These are phyloP conservation scores for Sebastes baramenuke DNA, from an alignment of 2,797 vertebrate species.

Conservation along the genomic window DNA sequence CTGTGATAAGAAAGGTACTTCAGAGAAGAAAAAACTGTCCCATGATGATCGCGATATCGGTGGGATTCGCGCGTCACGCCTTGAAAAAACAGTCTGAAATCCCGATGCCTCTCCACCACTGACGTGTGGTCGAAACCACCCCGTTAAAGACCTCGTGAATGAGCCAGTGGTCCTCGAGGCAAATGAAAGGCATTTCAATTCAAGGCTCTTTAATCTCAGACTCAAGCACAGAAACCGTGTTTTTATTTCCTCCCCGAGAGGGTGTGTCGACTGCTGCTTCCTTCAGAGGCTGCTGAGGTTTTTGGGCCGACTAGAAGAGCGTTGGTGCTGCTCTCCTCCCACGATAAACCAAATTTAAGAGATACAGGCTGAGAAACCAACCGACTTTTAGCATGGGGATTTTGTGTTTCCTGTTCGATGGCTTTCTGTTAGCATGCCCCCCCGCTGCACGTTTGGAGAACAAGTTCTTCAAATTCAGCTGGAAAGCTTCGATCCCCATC, in stretches of 20 bases:
- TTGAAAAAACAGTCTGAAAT: constrained; percentile 84
- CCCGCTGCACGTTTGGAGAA: constrained; percentile 76
- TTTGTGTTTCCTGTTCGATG: constrained; percentile 43
- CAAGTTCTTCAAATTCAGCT: constrained; percentile 59
- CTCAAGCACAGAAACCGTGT: constrained; percentile 73
- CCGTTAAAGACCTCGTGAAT: constrained; percentile 79
- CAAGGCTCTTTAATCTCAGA: constrained; percentile 71
- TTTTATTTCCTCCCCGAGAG: constrained; percentile 65
- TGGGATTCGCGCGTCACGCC: constrained; percentile 85
- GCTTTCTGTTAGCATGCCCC: constrained; percentile 40
- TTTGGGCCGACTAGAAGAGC: constrained; percentile 45
- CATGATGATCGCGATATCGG: constrained; percentile 80
- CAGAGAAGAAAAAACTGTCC: constrained; percentile 77
- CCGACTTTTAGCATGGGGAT: constrained; percentile 84
- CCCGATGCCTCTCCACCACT: constrained; percentile 79
- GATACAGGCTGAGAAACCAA: constrained; percentile 59
- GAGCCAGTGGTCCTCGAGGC: constrained; percentile 79
- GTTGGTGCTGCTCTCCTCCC: constrained; percentile 56
- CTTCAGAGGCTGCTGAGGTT: constrained; percentile 67
- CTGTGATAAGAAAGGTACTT: constrained; percentile 80
- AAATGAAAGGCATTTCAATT: constrained; percentile 74
- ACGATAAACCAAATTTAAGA: constrained; percentile 61
- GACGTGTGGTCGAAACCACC: constrained; percentile 80
- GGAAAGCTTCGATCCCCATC: constrained; percentile 57
- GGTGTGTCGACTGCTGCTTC: constrained; percentile 63